A percentile compares a stretch with the other conserved stretches of the same genome.
Conservation (phyloP, 1,140 invertebrate genomes). For the Lordiphosa stackelbergi region DNA sequence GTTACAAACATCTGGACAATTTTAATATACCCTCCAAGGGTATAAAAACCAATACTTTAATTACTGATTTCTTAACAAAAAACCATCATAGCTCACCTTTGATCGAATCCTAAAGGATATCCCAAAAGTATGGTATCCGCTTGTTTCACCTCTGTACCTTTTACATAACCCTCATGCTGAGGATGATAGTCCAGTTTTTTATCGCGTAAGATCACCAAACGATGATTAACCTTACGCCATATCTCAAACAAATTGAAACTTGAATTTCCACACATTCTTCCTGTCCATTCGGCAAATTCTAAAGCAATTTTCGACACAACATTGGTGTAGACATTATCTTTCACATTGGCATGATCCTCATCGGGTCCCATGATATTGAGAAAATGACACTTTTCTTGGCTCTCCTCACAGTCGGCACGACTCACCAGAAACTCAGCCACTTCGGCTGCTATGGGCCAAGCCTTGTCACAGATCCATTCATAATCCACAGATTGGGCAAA, state of each 20-base stretch:
- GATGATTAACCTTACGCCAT: conserved; percentile 79
- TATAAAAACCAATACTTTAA: too few relatives aligned
- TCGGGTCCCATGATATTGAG: conserved; percentile 80
- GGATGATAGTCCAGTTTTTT: conserved; percentile 78
- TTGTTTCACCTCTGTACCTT: conserved; percentile 78
- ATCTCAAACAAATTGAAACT: conserved; percentile 22
- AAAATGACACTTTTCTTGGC: conserved; percentile 55
- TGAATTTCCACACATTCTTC: conserved; percentile 31
- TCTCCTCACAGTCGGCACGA: conserved; percentile 78
- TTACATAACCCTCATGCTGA: conserved; percentile 78
- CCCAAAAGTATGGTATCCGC: conserved; percentile 79
- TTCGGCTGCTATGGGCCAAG: conserved; percentile 78
- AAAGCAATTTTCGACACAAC: conserved; percentile 79
- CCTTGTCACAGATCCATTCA: conserved; percentile 76
- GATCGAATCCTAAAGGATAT: conserved; percentile 79
- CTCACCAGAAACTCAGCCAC: conserved; percentile 80
- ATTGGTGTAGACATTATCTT: conserved; percentile 80
- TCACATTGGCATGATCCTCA: conserved; percentile 79
- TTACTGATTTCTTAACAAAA: too few relatives aligned
- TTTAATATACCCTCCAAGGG: too few relatives aligned
- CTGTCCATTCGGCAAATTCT: conserved; percentile 77
- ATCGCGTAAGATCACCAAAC: conserved; percentile 78
- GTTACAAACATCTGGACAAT: too few relatives aligned
- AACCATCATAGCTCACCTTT: conserved; percentile 35
- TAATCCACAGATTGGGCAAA: conserved; percentile 78